phyloP scores from a whole-genome alignment of 1,140 invertebrate genomes.

The Orius insidiosus region DNA sequence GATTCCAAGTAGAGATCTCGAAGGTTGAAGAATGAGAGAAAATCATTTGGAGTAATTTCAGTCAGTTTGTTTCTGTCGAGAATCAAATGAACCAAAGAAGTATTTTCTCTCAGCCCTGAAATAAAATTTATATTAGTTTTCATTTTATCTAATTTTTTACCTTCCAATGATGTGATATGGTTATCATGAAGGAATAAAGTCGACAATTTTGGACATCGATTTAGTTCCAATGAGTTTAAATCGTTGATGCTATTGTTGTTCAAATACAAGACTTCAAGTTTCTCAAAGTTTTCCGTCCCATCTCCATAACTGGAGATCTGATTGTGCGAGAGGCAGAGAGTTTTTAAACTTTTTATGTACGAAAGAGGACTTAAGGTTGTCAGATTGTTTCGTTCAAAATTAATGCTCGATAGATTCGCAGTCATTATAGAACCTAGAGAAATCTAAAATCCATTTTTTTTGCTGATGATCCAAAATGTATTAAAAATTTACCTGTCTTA shows the following conservation, averaged over 20 bases:
- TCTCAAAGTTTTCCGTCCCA: conserved; percentile 14
- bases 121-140: no score
- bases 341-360: conserved; percentile 17
- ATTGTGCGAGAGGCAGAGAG: conserved; percentile 21
- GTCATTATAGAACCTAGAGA: no score
- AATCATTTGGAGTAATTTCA: conserved; percentile 13
- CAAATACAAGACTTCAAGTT: conserved; percentile 19
- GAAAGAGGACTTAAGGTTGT: not conserved
- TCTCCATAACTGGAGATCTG: conserved; percentile 18
- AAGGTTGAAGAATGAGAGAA: conserved; percentile 14
- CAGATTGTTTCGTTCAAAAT: conserved; percentile 4
- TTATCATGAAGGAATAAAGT: conserved; percentile 21
- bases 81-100: conserved; percentile 15
- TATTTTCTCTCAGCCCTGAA: conserved; percentile 14
- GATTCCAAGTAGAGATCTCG: conserved; percentile 19
- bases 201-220: conserved; percentile 15
- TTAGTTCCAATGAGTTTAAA: conserved; percentile 4
- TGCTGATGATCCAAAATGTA: conserved; percentile 1
- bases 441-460: no score
- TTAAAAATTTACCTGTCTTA: conserved; percentile 16
- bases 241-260: conserved; percentile 20
- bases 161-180: conserved; percentile 18
- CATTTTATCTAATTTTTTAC: no score
- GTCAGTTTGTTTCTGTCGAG: conserved; percentile 21
- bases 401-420: not conserved